These are phyloP conservation scores for Micromys minutus DNA, from an alignment of 2,113 vertebrate species.

Conservation along the genomic window DNA sequence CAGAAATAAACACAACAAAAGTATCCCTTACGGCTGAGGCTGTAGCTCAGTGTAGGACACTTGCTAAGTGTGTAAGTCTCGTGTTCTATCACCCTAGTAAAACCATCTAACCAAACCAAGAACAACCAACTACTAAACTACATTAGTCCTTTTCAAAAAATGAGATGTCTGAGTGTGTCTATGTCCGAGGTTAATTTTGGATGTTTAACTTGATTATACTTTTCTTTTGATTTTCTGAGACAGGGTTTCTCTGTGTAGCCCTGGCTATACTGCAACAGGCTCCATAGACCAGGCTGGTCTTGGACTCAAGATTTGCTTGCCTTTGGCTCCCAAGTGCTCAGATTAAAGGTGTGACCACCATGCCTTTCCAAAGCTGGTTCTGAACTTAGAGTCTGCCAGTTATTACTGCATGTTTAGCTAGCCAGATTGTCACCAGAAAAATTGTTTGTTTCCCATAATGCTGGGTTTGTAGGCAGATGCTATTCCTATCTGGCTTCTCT, in stretches of 20 bases:
- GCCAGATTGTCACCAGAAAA: background rate
- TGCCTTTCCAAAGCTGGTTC: background rate
- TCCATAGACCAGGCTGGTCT: background rate
- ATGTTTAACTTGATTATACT: background rate
- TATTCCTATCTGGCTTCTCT: too few relatives aligned
- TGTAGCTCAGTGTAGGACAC: background rate
- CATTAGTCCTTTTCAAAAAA: constrained; percentile 8
- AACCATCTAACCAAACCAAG: background rate
- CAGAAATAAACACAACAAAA: background rate
- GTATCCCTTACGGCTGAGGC: background rate
- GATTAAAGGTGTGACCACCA: background rate
- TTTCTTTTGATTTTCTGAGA: background rate
- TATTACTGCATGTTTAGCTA: background rate
- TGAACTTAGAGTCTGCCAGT: background rate
- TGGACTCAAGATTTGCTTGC: background rate
- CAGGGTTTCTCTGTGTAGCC: background rate
- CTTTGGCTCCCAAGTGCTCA: background rate
- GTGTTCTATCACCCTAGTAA: background rate
- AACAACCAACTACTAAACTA: background rate
- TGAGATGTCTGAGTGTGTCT: background rate
- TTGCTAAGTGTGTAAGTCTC: background rate
- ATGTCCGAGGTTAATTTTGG: background rate
- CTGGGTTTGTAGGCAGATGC: background rate
- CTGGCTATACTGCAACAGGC: background rate
- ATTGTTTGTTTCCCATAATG: background rate